Evolutionary conservation across 2,888 invertebrate species (phyloP).

Genomic region (Fragum whitleyi): DNA sequence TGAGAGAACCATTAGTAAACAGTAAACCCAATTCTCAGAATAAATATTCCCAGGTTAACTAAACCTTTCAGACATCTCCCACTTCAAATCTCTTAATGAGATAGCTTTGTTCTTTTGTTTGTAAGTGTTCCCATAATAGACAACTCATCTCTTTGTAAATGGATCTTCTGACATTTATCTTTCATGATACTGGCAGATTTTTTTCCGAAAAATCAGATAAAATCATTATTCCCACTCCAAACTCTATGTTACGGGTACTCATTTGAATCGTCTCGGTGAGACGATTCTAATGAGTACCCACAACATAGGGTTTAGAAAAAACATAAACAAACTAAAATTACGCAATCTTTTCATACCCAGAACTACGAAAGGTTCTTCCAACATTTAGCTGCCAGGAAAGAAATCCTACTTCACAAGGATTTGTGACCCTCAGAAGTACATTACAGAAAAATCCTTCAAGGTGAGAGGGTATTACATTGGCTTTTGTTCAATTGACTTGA

Average conservation of each 20-base stretch:
- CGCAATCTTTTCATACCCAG: too few species aligned
- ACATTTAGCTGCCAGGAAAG: background rate
- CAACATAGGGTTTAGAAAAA: background rate
- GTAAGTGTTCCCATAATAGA: conserved; percentile 3
- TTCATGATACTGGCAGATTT: background rate
- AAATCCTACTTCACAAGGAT: background rate
- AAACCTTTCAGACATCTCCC: background rate
- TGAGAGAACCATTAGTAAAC: too few species aligned
- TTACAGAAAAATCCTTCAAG: too few species aligned
- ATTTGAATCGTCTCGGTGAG: background rate
- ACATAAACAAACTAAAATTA: background rate
- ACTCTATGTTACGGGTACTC: background rate
- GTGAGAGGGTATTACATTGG: too few species aligned
- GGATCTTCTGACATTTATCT: conserved; percentile 10
- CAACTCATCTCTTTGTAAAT: conserved; percentile 6
- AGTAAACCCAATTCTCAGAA: too few species aligned
- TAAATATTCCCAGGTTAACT: background rate
- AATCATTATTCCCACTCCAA: background rate
- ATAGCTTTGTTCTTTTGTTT: conserved; percentile 6
- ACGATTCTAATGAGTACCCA: background rate
- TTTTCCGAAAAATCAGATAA: background rate
- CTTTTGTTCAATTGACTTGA: too few species aligned
- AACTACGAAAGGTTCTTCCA: too few species aligned
- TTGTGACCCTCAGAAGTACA: background rate
- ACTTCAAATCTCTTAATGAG: conserved; percentile 3